Evolutionary conservation across 1,140 invertebrate genomes (phyloP).

Genomic region (Calliphora vicina): DNA sequence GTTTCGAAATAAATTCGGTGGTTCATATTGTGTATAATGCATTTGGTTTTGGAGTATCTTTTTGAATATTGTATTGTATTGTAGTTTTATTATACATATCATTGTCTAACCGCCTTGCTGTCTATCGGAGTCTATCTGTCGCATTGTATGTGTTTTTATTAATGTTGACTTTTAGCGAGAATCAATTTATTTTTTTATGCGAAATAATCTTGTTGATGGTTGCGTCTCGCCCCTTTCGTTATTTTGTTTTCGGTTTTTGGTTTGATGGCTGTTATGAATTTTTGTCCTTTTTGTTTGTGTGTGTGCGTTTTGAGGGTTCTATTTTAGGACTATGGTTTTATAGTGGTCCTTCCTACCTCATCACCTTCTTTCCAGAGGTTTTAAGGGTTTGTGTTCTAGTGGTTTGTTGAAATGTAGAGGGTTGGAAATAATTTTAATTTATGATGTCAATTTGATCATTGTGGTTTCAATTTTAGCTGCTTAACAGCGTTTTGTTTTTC

Average conservation of each 20-base stretch:
- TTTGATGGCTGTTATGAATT: neutral
- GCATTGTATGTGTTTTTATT: constrained; percentile 25
- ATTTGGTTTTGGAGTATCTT: neutral
- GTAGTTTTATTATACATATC: neutral
- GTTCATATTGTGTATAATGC: neutral
- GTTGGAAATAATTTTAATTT: constrained; percentile 63
- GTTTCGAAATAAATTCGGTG: neutral
- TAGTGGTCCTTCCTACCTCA: constrained; percentile 17
- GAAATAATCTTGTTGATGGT: constrained; percentile 63
- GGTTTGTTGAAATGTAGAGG: constrained; percentile 55
- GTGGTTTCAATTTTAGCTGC: constrained; percentile 17
- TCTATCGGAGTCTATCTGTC: neutral
- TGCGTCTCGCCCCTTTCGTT: constrained; percentile 57
- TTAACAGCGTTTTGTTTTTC: constrained; percentile 44
- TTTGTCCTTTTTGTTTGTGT: neutral
- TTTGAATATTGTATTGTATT: neutral
- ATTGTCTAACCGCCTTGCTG: neutral
- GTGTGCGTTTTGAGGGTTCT: neutral
- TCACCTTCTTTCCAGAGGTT: neutral
- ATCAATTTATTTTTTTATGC: constrained; percentile 62
- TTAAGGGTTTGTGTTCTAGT: neutral
- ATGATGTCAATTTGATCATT: constrained; percentile 56
- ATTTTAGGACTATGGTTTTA: neutral
- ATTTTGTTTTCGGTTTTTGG: no score
- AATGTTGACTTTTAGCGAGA: constrained; percentile 59